Conservation (phyloP, 1,140 invertebrate species). For the Brachionus asplanchnoidis region DNA sequence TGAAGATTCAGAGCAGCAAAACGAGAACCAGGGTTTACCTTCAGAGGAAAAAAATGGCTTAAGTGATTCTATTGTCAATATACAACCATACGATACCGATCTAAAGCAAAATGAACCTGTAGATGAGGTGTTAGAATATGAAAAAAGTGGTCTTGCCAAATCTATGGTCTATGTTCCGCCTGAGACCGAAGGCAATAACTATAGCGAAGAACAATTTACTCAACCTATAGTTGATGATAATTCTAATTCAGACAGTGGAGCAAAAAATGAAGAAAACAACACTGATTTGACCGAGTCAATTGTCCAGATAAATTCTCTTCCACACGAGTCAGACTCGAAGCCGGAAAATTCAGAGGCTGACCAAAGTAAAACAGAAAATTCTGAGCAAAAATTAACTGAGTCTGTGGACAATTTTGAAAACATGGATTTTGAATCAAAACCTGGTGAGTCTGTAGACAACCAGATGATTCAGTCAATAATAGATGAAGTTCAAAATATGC, state of each 20-base stretch:
- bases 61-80: background rate
- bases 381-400: background rate
- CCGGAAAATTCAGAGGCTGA: background rate
- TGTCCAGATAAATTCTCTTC: background rate
- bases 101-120: background rate
- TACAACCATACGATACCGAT: background rate
- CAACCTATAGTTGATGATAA: background rate
- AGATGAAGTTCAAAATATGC: background rate
- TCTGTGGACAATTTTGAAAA: background rate
- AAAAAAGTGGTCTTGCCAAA: background rate
- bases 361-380: background rate
- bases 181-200: background rate
- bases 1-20: background rate
- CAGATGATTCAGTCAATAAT: background rate
- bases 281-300: background rate
- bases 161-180: background rate
- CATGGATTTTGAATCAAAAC: background rate
- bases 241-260: background rate
- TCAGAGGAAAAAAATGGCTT: background rate
- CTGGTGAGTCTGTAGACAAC: background rate
- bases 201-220: background rate
- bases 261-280: slow-evolving; percentile 11
- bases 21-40: background rate
- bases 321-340: background rate
- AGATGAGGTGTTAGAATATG: background rate